Percentiles rank a stretch among this genome's conserved stretches.
Evolutionary conservation across 2,113 vertebrate species (phyloP).

Genomic region (Archocentrus centrarchus): DNA sequence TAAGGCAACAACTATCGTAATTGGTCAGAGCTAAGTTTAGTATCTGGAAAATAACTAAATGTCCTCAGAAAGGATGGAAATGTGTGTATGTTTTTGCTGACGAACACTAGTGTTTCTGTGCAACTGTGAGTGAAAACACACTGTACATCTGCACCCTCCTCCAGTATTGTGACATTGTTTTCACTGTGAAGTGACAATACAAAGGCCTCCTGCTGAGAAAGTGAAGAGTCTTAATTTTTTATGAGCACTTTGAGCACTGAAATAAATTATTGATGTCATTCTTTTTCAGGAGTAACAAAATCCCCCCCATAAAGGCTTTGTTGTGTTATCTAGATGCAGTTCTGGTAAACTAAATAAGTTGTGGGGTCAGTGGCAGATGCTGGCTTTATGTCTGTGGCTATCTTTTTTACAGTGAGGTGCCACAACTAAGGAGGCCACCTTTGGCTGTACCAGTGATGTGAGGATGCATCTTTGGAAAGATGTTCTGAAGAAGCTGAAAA

Average conservation of each 20-base stretch:
- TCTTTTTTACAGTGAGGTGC: not conserved
- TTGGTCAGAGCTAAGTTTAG: not conserved
- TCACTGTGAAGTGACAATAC: slow-evolving; percentile 41
- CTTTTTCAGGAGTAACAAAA: slow-evolving; percentile 36
- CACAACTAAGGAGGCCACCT: not conserved
- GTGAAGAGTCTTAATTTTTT: slow-evolving; percentile 57
- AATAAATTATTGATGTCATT: slow-evolving; percentile 59
- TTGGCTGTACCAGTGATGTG: slow-evolving; percentile 1
- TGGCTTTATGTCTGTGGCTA: not conserved
- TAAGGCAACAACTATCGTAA: not conserved
- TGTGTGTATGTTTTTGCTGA: slow-evolving; percentile 2
- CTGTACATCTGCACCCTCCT: not conserved
- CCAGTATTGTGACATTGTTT: slow-evolving; percentile 9
- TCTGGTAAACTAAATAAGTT: not conserved
- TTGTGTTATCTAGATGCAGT: not conserved
- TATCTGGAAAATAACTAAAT: not conserved
- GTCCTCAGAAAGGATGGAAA: not conserved
- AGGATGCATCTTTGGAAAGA: not conserved
- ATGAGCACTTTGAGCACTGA: slow-evolving; percentile 56
- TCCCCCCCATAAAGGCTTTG: slow-evolving; percentile 5
- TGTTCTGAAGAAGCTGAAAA: not conserved
- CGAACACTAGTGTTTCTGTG: not conserved
- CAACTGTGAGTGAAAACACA: not conserved
- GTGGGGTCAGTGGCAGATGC: not conserved
- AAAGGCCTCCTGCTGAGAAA: slow-evolving; percentile 47